Evolutionary conservation across 2,888 invertebrate species (phyloP), one percentile per base, ranked within the genome.

Genomic region (Notodonta dromedarius): DNA sequence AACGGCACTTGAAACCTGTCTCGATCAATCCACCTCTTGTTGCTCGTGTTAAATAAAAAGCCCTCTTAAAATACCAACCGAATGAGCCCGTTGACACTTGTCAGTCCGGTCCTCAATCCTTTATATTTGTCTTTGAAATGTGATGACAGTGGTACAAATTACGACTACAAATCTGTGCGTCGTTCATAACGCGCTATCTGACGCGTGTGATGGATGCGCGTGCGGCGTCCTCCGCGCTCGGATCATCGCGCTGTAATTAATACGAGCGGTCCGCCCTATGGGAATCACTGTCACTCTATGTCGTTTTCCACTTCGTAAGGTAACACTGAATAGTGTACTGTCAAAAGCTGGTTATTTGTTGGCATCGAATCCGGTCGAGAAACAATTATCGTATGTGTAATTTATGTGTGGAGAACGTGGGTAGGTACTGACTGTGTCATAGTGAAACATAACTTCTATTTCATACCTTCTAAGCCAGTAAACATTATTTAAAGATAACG

Each of bases 71-170:
- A 93, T 92, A 89, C 90, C 91, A 92, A 79, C 84, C 84, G 84
- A 89, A 90, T 86, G 90, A 86, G 84, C 85, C 77, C 86, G 83
- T 85, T 91, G 91, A 91, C 93, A 92, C 92, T 93, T 89, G 92
- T 93, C 93, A 93, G 91, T 89, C 91, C 87, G 87, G 87, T 85
- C 85, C 88, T 90, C 93, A 88, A 93, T 92, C 88, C 91, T 93
- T 93, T 93, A 93, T 93, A 91, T 93, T 93, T 93, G 93, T 93
- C 93, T 93, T 93, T 93, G 91, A 93, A 93, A 93, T 93, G 93
- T 93, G 93, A 93, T 93, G 93, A 93, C 93, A 93, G 91, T 91
- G 88, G 90, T 93, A 93, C 93, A 93, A 93, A 93, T 93, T 92
- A 93, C 90, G 89, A 87, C 79, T 89, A 93, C 93, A 93, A 92